Conservation (phyloP, 2,888 invertebrate species). For the Lathronympha strigana region DNA sequence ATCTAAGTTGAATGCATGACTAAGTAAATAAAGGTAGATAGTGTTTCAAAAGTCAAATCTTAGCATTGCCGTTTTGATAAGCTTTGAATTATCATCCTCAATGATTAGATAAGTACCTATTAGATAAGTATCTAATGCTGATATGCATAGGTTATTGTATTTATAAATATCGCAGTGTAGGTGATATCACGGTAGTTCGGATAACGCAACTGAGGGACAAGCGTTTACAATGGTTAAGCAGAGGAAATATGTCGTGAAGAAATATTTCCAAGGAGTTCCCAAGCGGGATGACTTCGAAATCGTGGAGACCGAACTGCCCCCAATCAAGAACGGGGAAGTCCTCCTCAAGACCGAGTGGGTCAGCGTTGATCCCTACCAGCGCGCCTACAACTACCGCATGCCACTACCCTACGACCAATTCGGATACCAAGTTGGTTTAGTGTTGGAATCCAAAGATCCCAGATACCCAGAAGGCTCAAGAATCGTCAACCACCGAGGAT, state of each 20-base stretch:
- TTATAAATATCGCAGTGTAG: background rate
- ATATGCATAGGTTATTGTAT: no score
- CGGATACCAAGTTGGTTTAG: slow-evolving; percentile 62
- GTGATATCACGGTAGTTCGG: slow-evolving; percentile 1
- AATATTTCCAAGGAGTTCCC: slow-evolving; percentile 74
- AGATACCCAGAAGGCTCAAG: slow-evolving; percentile 85
- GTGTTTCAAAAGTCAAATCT: no score
- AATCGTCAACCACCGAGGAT: slow-evolving; percentile 86
- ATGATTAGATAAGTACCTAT: no score
- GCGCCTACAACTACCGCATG: slow-evolving; percentile 58
- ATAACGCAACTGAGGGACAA: background rate
- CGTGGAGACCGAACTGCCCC: slow-evolving; percentile 84
- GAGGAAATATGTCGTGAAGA: slow-evolving; percentile 23
- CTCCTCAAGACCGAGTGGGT: slow-evolving; percentile 60
- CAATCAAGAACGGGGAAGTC: slow-evolving; percentile 82
- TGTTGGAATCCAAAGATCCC: slow-evolving; percentile 85
- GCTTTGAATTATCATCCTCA: no score
- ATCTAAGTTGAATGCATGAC: no score
- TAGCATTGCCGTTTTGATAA: no score
- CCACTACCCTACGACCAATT: slow-evolving; percentile 64
- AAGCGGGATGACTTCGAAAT: slow-evolving; percentile 84
- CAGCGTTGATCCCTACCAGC: slow-evolving; percentile 62
- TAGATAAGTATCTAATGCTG: no score
- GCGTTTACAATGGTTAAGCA: slow-evolving; percentile 43
- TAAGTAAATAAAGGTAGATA: no score